Conservation (phyloP, 2,113 vertebrate species). For the Acinonyx jubatus region DNA sequence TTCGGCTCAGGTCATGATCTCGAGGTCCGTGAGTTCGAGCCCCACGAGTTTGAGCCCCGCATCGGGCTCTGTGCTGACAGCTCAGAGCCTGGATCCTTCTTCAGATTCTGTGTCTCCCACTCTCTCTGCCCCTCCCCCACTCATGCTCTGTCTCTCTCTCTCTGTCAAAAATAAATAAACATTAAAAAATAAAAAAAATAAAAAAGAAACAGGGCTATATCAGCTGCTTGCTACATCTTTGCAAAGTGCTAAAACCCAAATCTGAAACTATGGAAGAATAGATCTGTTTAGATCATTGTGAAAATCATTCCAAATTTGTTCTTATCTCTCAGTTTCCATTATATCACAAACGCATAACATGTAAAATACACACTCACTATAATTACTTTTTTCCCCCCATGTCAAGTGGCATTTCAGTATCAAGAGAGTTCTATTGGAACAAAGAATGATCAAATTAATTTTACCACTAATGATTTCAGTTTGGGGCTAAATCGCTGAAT, state of each 20-base stretch:
- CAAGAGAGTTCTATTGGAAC: background rate
- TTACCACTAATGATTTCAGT: background rate
- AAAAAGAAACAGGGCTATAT: background rate
- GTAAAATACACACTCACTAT: background rate
- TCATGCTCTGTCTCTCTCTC: too few species aligned
- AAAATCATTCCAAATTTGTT: background rate
- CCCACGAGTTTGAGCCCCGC: too few species aligned
- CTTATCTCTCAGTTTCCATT: background rate
- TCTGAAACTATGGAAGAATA: background rate
- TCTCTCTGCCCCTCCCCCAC: too few species aligned
- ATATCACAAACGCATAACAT: background rate
- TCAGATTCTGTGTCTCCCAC: too few species aligned
- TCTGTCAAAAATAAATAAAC: too few species aligned
- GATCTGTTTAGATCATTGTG: background rate
- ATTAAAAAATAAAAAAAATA: too few species aligned
- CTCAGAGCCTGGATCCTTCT: too few species aligned
- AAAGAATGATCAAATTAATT: background rate
- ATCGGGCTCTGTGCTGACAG: too few species aligned
- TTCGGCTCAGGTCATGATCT: too few species aligned
- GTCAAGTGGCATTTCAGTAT: slow-evolving; percentile 7
- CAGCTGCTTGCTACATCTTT: background rate
- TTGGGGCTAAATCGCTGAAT: background rate
- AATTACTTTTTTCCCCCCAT: background rate
- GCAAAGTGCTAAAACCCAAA: background rate
- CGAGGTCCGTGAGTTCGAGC: too few species aligned